Evolutionary conservation across 1,140 invertebrate species (phyloP), one percentile per base, ranked within the genome.

Genomic region (Drosophila repletoides): DNA sequence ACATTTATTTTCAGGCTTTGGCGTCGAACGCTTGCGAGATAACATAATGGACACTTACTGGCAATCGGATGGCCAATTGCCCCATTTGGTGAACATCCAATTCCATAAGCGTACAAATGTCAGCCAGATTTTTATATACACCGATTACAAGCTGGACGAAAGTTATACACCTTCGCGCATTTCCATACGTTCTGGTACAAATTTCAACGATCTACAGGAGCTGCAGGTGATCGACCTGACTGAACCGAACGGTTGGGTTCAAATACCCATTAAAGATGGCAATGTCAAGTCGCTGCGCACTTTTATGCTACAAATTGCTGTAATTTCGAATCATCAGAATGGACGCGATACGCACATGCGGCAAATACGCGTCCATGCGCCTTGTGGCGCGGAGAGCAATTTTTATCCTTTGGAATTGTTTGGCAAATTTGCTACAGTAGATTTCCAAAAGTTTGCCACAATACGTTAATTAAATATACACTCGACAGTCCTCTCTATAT

Each of bases 61-160:
- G 98, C 98, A 99, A 89, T 99, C 98, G 0, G 98, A 99, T 92
- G 98, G 98, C 0, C 97, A 98, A 76, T 93, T 99, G 59, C 98
- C 98, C 3, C 98, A 99, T 91, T 92, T 99, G 65, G 97, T 99
- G 0, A 99, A 99, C 88, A 98, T 99, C 69, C 98, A 99, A 86
- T 99, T 99, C 90, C 94, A 96, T 71, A 93, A 96, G 74, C 99
- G 99, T 91, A 99, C 97, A 1, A 97, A 97, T 28, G 95, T 99
- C 10, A 94, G 95, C 59, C 96, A 99, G 91, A 96, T 99, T 56
- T 98, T 97, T 88, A 96, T 99, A 52, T 99, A 99, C 89, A 97
- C 97, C 0, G 98, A 99, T 91, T 99, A 97, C 89, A 99, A 99
- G 91, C 90, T 98, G 9, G 98, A 99, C 92, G 98, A 99, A 92